A percentile compares a stretch with the other conserved stretches of the same genome.
phyloP scores from a whole-genome alignment of 2,888 invertebrate species.

The Sylvicola cinctus region DNA sequence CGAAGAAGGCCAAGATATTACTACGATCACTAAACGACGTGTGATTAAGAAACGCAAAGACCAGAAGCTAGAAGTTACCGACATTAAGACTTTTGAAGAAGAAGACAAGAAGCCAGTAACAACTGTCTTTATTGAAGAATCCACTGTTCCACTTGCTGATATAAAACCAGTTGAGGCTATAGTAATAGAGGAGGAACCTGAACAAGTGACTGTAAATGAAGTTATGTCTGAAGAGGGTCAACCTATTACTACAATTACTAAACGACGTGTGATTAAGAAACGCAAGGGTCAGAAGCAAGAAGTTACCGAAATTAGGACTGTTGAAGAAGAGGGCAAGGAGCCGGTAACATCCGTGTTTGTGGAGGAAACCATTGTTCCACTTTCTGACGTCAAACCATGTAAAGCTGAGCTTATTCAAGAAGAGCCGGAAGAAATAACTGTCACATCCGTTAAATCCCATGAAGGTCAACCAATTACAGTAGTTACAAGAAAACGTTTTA shows the following conservation, averaged over 20 bases:
- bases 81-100: conserved; percentile 15
- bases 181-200: conserved; percentile 16
- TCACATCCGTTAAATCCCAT: conserved; percentile 21
- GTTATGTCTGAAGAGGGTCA: conserved; percentile 10
- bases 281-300: conserved; percentile 13
- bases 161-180: conserved; percentile 11
- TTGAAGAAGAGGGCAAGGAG: conserved; percentile 16
- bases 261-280: conserved; percentile 13
- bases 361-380: conserved; percentile 10
- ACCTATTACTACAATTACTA: conserved; percentile 14
- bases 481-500: conserved; percentile 24
- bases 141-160: conserved; percentile 5
- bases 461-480: conserved; percentile 20
- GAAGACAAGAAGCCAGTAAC: conserved; percentile 19
- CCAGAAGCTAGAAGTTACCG: conserved; percentile 16
- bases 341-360: conserved; percentile 17
- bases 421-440: conserved; percentile 18
- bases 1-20: conserved; percentile 17
- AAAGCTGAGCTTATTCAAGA: conserved; percentile 13
- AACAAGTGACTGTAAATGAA: conserved; percentile 13
- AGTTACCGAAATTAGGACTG: conserved; percentile 15
- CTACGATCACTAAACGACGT: conserved; percentile 18
- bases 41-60: conserved; percentile 16
- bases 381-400: conserved; percentile 5
- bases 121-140: conserved; percentile 16